Conservation (phyloP, 2,113 vertebrate genomes). For the Rhea pennata region DNA sequence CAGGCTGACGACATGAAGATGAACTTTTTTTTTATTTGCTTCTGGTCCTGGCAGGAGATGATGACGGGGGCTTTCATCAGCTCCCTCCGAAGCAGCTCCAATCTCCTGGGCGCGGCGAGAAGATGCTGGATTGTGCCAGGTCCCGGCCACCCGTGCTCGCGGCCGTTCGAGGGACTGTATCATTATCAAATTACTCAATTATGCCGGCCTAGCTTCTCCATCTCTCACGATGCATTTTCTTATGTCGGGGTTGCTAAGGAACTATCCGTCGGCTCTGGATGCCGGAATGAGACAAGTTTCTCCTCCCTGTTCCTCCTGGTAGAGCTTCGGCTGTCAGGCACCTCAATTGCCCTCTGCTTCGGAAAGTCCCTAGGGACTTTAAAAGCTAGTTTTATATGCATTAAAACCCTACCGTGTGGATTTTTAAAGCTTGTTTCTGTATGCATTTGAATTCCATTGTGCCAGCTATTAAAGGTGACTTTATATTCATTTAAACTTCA, state of each 20-base stretch:
- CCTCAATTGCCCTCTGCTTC: not conserved
- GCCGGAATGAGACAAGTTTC: not conserved
- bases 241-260: constrained; percentile 50
- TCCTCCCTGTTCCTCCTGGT: not conserved
- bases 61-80: not conserved
- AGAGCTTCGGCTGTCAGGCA: accelerated
- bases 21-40: not conserved
- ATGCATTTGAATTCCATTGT: not conserved
- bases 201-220: not conserved
- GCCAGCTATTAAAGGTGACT: too few species aligned
- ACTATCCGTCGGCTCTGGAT: not conserved
- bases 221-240: not conserved
- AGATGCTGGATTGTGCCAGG: not conserved
- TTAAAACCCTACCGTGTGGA: too few species aligned
- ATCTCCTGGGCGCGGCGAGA: accelerated
- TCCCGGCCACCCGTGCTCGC: not conserved
- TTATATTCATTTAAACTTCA: accelerated
- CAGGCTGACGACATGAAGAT: accelerated
- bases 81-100: not conserved
- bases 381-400: accelerated
- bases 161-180: not conserved
- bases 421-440: too few species aligned
- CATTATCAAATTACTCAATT: constrained; percentile 38
- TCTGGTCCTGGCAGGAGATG: accelerated
- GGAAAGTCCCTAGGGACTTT: accelerated